A percentile compares a stretch with the other conserved stretches of the same genome.
Conservation (phyloP, 2,113 vertebrate genomes). For the Rissa tridactyla region DNA sequence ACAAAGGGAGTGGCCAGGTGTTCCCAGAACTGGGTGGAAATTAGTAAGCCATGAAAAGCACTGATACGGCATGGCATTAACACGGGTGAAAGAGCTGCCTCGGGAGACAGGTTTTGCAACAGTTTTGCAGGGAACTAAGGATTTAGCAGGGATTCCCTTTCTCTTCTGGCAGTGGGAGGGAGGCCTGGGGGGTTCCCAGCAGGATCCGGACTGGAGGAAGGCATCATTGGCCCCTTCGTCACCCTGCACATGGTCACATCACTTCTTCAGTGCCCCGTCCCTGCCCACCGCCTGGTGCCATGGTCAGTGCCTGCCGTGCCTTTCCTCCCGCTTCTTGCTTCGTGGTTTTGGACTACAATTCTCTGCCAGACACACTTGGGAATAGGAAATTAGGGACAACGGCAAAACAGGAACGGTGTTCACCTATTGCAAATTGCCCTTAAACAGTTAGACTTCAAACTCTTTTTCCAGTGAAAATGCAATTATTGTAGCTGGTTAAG, state of each 20-base stretch:
- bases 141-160: not conserved
- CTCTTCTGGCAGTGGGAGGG: not conserved
- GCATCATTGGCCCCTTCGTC: accelerated
- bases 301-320: not conserved
- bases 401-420: not conserved
- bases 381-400: not conserved
- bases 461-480: not conserved
- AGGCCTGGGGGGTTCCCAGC: accelerated
- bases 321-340: not conserved
- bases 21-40: not conserved
- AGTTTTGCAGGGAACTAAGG: not conserved
- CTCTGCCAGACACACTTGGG: not conserved
- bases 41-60: not conserved
- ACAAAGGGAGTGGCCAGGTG: conserved; percentile 27
- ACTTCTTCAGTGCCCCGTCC: accelerated
- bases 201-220: not conserved
- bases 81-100: not conserved
- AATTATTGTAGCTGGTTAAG: not conserved
- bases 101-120: accelerated
- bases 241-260: not conserved
- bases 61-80: not conserved
- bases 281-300: not conserved
- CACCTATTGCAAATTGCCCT: not conserved
- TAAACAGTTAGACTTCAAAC: not conserved
- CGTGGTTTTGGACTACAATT: not conserved